Evolutionary conservation across 2,888 invertebrate genomes (phyloP), one percentile per base, ranked within the genome.

Genomic region (Tricholauxania praeusta): DNA sequence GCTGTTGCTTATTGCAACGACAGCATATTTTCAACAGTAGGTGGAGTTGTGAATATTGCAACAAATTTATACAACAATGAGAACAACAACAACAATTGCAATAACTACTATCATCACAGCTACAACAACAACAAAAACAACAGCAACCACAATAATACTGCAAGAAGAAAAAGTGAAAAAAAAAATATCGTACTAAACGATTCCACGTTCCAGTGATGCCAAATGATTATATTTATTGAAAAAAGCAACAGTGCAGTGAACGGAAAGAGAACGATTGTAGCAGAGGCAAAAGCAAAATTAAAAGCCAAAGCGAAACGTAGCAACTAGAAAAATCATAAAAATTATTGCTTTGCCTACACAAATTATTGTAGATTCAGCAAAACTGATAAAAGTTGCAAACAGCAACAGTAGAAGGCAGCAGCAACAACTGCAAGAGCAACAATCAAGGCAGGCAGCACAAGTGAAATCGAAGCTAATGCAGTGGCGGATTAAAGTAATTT

Each of bases 11-110:
- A 39, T 51, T 64, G 64, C 49, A 68, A 28, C 57, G 39, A 57
- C 49, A 49, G 57, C 68, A 68, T 52, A 60, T 62, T 69, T 69
- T 82, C 82, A 83, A 82, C 83, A 82, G 82, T 83, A 82, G 82
- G 82, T 84, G 82, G 84, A 83, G 84, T 79, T 82, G 82, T 83
- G 82, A 82, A 83, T 84, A 83, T 83, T 78, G 77, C 80, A 78
- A 79, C 80, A 79, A 83, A 81, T 83, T 78, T 81, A 82, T 83
- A 47, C 51, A 52, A 14, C 65, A 39, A 65, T 32, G 17, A 65
- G 48, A 28, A 67, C 67, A 39, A 65, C 57, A 22, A 67, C 67
- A 49, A 12, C 28, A 47, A 22, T 53, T 22, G n/a, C 51, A 65
- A 28, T 15, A 65, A 28, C 51, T 22, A 22, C 57, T 10, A 28